Conservation (phyloP, 2,888 invertebrate species). For the Brachyopa scutellaris region DNA sequence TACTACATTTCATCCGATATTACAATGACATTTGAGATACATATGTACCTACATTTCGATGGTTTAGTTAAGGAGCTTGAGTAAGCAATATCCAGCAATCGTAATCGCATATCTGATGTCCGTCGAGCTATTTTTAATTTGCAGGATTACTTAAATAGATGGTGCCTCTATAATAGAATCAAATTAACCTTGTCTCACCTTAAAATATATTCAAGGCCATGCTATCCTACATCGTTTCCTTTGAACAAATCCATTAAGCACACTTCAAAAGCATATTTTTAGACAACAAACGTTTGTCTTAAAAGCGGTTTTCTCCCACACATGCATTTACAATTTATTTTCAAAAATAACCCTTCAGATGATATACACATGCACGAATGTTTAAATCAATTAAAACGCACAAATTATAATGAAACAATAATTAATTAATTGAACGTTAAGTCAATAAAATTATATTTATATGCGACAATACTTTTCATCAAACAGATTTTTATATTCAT, state of each 20-base stretch:
- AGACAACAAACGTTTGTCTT: background rate
- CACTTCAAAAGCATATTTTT: constrained; percentile 18
- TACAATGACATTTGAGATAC: no score
- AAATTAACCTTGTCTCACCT: background rate
- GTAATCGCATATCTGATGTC: no score
- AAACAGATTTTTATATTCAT: background rate
- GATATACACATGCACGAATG: no score
- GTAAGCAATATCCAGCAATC: no score
- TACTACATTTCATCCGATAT: no score
- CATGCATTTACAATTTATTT: background rate
- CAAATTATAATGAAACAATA: background rate
- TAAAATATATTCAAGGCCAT: background rate
- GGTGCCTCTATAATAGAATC: no score
- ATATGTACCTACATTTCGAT: no score
- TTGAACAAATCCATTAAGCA: constrained; percentile 8
- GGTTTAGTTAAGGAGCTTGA: no score
- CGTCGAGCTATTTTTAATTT: no score
- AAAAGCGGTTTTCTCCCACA: constrained; percentile 29
- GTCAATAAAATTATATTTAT: background rate
- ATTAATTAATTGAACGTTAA: constrained; percentile 6
- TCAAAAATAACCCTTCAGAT: constrained; percentile 8
- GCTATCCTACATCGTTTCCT: background rate
- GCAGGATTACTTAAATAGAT: no score
- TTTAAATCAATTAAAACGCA: constrained; percentile 18
- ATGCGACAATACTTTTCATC: constrained; percentile 20